Evolutionary conservation across 2,797 vertebrate species (phyloP).

Genomic region (Chanos chanos): DNA sequence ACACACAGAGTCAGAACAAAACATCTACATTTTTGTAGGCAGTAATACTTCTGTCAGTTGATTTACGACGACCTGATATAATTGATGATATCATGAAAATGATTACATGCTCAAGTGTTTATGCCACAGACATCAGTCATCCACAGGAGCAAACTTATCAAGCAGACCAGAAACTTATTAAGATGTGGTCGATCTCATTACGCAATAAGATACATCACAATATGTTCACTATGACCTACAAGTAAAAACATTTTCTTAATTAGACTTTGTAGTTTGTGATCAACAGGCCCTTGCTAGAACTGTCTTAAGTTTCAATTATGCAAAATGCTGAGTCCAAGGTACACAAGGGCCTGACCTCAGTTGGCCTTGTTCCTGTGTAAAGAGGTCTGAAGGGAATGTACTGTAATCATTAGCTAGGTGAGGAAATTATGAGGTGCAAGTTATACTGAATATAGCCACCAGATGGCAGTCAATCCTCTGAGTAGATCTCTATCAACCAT

Average conservation of each 20-base stretch:
- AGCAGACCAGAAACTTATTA: too few relatives aligned
- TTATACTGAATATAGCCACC: conserved; percentile 7
- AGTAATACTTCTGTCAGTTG: too few relatives aligned
- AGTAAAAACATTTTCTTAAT: conserved; percentile 17
- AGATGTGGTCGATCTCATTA: conserved; percentile 14
- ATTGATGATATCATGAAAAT: too few relatives aligned
- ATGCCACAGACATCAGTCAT: too few relatives aligned
- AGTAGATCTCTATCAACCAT: too few relatives aligned
- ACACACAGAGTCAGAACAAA: background rate
- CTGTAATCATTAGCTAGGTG: background rate
- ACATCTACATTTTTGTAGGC: background rate
- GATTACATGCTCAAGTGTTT: too few relatives aligned
- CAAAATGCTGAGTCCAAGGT: background rate
- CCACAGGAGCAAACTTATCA: background rate
- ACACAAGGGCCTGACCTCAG: conserved; percentile 10
- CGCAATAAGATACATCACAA: background rate
- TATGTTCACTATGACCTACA: background rate
- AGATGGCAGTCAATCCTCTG: conserved; percentile 40
- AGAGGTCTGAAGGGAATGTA: background rate
- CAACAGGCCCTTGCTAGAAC: too few relatives aligned
- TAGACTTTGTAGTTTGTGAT: too few relatives aligned
- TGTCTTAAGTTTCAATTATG: background rate
- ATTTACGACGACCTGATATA: too few relatives aligned
- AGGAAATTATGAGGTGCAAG: background rate
- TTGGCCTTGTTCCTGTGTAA: conserved; percentile 4